These are phyloP conservation scores for Nephotettix cincticeps DNA, from an alignment of 1,140 invertebrate genomes.

Conservation along the genomic window DNA sequence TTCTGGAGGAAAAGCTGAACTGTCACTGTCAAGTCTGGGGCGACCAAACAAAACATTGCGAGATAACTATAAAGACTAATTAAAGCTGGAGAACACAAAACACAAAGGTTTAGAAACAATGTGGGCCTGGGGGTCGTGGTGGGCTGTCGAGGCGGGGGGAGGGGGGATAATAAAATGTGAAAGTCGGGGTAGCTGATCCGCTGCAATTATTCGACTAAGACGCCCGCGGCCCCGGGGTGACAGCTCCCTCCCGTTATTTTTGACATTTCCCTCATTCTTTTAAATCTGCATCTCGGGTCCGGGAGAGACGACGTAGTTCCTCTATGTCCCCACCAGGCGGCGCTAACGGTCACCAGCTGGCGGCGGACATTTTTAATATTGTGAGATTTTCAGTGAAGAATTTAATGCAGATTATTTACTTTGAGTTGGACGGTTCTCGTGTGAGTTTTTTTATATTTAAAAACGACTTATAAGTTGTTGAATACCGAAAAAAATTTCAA, in stretches of 20 bases:
- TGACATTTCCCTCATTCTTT: slow-evolving; percentile 22
- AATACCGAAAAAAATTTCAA: too few relatives aligned
- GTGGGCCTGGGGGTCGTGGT: neutral
- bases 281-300: slow-evolving; percentile 14
- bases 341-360: too few relatives aligned
- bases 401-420: too few relatives aligned
- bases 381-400: too few relatives aligned
- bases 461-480: too few relatives aligned
- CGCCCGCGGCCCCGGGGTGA: neutral
- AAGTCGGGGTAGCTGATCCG: slow-evolving; percentile 10
- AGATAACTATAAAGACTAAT: slow-evolving; percentile 23
- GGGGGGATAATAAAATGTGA: slow-evolving; percentile 19
- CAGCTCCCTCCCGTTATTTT: slow-evolving; percentile 5
- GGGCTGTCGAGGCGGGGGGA: neutral
- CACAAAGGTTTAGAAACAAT: slow-evolving; percentile 12
- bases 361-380: too few relatives aligned
- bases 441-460: too few relatives aligned
- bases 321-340: too few relatives aligned
- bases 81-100: slow-evolving; percentile 2
- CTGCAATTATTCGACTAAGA: slow-evolving; percentile 18
- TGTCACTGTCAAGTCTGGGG: neutral
- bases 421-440: too few relatives aligned
- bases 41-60: neutral
- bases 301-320: too few relatives aligned
- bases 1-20: neutral